Evolutionary conservation across 2,113 vertebrate genomes (phyloP).

Genomic region (Spea bombifrons): DNA sequence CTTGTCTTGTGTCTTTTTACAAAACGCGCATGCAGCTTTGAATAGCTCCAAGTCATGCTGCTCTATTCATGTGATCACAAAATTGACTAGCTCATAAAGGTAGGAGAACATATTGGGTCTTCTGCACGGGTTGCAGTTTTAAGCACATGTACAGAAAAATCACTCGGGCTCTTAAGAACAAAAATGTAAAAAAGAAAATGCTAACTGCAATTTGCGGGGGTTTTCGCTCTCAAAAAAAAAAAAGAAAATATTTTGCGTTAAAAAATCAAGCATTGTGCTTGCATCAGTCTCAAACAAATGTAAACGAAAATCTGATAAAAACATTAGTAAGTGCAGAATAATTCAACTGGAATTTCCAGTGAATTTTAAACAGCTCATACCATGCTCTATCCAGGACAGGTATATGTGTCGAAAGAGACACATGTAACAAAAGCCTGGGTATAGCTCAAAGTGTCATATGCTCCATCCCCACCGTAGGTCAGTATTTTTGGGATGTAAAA

Average conservation of each 20-base stretch:
- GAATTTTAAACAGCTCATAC: slow-evolving; percentile 69
- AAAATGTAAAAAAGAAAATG: slow-evolving; percentile 70
- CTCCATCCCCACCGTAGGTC: slow-evolving; percentile 73
- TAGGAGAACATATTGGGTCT: slow-evolving; percentile 67
- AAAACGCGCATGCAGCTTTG: slow-evolving; percentile 96
- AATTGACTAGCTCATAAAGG: slow-evolving; percentile 73
- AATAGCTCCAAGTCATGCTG: slow-evolving; percentile 92
- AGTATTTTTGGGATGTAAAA: slow-evolving; percentile 72
- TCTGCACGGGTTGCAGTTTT: slow-evolving; percentile 69
- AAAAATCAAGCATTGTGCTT: slow-evolving; percentile 96
- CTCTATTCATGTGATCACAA: slow-evolving; percentile 79
- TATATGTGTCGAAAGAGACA: slow-evolving; percentile 62
- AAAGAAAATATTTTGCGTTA: slow-evolving; percentile 79
- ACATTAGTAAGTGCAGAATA: slow-evolving; percentile 77
- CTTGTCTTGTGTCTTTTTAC: slow-evolving; percentile 72
- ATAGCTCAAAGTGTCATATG: slow-evolving; percentile 76
- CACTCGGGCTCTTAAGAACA: slow-evolving; percentile 74
- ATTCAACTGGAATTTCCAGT: slow-evolving; percentile 73
- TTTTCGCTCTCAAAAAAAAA: slow-evolving; percentile 67
- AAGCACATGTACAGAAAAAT: slow-evolving; percentile 73
- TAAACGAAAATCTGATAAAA: slow-evolving; percentile 81
- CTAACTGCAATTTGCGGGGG: slow-evolving; percentile 64
- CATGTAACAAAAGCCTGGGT: slow-evolving; percentile 64
- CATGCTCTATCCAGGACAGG: slow-evolving; percentile 69
- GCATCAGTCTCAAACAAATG: slow-evolving; percentile 80